Base-by-base conservation (phyloP, 2,797 vertebrate species). In the Schizothorax lantsangensis region DNA sequence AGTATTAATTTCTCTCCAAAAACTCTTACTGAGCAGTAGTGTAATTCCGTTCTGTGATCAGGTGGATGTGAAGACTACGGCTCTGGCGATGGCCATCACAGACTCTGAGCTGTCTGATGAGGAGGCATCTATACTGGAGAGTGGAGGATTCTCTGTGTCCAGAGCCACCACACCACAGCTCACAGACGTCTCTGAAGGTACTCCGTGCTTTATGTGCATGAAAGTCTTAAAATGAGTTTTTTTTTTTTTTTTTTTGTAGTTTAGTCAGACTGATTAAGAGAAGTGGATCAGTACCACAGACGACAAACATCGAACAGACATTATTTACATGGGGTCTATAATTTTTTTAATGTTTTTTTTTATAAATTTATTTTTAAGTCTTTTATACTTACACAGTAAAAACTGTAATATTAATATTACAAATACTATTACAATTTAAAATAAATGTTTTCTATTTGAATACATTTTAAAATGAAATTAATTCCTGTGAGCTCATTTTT, bases 41-140 rank as follows among this genome's bases (percentile, higher is more conserved):
- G 38, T 71, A 15, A 43, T 7, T 17, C 19, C 1, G 11, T n/a
- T 69, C 8, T 11, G 26, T 71, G 33, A 21, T 26, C 94, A 99
- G 98, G 97, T 99, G 94, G 98, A 99, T 85, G 97, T 97, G 89
- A 99, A 97, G 93, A 98, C 98, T 80, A 98, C 98, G 1, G 97
- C 98, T 0, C 90, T 99, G 94, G 98, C 98, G 0, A 96, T 99
- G 95, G 97, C 98, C 89, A 99, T 99, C 92, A 99, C 98, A 0
- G 98, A 99, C 95, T 99, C 98, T 0, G 98, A 99, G 93, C 89
- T 99, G 69, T 99, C 98, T 0, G 98, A 99, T 54, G 98, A 99
- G 85, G 98, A 99, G 89, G 98, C 96, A 3, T 99, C 98, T 82
- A 99, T 99, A 89, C 91, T 99, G 92, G 98, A 99, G 92, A 99